phyloP scores from a whole-genome alignment of 1,140 invertebrate species.

The Zelostemma sp. region DNA sequence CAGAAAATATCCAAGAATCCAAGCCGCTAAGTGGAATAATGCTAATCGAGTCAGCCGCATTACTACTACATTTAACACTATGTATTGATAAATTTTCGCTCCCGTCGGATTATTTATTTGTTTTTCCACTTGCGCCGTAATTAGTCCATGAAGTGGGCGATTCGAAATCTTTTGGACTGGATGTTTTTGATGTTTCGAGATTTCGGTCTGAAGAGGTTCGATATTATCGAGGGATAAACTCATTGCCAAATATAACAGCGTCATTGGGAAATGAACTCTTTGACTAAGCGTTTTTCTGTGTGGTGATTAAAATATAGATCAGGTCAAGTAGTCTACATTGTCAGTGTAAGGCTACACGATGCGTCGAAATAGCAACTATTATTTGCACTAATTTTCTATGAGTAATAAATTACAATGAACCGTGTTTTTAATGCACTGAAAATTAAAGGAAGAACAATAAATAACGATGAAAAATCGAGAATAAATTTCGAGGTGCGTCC shows the following conservation, averaged over 20 bases:
- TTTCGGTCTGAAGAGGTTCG: no score
- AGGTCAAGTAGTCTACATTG: constrained; percentile 27
- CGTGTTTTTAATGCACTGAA: no score
- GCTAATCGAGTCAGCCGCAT: constrained; percentile 5
- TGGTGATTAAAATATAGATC: constrained; percentile 30
- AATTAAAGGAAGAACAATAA: no score
- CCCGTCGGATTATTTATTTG: background rate
- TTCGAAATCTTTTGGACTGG: background rate
- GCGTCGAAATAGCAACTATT: no score
- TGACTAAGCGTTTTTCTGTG: constrained; percentile 23
- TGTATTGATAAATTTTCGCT: background rate
- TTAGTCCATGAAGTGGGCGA: background rate
- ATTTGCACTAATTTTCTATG: no score
- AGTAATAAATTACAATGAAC: no score
- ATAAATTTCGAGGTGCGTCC: no score
- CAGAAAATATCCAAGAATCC: constrained; percentile 34
- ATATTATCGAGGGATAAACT: no score
- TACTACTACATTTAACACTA: background rate
- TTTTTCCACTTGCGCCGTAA: background rate
- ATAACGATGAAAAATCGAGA: no score
- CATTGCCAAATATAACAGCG: constrained; percentile 15
- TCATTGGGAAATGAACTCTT: constrained; percentile 18
- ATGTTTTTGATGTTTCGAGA: no score
- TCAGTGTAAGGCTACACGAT: constrained; percentile 20
- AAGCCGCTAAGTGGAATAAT: constrained; percentile 37